Conservation (phyloP, 2,113 vertebrate species). For the Uria aalge region DNA sequence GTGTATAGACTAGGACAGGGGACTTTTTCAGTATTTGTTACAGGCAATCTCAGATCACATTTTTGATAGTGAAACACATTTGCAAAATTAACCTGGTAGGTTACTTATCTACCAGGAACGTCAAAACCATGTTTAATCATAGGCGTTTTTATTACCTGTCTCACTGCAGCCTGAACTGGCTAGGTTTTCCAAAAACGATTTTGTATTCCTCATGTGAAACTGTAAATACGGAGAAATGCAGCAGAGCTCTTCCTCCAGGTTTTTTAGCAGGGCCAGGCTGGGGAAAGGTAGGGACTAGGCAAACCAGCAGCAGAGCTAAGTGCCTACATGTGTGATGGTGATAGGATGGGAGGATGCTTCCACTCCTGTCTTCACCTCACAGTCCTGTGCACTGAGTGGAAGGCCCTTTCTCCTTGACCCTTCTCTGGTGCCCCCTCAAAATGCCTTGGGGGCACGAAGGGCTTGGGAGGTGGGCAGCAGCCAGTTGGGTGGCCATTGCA, state of each 20-base stretch:
- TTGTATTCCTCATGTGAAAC: slow-evolving; percentile 7
- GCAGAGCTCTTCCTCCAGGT: background rate
- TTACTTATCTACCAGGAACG: slow-evolving; percentile 16
- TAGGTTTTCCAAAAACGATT: slow-evolving; percentile 39
- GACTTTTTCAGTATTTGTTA: slow-evolving; percentile 49
- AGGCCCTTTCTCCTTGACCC: background rate
- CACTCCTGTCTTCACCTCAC: background rate
- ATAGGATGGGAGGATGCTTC: background rate
- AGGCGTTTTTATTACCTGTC: slow-evolving; percentile 44
- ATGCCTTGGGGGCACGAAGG: background rate
- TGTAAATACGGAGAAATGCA: slow-evolving; percentile 47
- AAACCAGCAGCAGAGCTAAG: background rate
- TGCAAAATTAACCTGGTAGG: background rate
- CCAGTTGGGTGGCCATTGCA: background rate
- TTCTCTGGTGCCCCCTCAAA: background rate
- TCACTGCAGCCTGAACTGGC: slow-evolving; percentile 33
- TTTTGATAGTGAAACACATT: background rate
- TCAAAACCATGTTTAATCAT: slow-evolving; percentile 49
- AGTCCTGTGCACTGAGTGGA: background rate
- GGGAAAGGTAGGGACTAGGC: background rate
- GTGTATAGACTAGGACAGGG: background rate
- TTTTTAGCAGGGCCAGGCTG: background rate
- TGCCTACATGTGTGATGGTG: background rate
- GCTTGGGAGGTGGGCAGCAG: background rate
- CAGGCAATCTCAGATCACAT: slow-evolving; percentile 33